Base-by-base conservation (phyloP, 1,140 invertebrate genomes). In the Aethina tumida region DNA sequence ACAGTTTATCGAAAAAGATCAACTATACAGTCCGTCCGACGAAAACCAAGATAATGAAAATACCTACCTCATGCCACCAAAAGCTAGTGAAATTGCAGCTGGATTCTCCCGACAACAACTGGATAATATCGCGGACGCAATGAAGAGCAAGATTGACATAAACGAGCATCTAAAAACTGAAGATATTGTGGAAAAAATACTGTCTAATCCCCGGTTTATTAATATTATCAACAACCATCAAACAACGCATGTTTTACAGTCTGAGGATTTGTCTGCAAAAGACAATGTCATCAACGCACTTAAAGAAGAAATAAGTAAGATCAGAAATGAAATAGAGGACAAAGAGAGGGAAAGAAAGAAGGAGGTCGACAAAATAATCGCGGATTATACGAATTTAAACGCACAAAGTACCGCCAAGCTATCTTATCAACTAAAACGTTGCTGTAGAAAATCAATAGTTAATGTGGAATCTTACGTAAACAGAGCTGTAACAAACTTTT, bases 281-380 rank as follows among this genome's bases (percentile, higher is more conserved):
- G 28, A 35, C 2, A 20, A 30, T 25, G 12, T 7, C 12, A 63
- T 69, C 5, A 57, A 65, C 12, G 39, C 21, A 28, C 24, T 70
- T 1, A 56, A 60, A 15, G 45, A 49, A 10, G 65, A 70, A 47
- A 60, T 70, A 6, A 51, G 59, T 2, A 60, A 58, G 18, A 57
- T 70, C 4, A 67, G 66, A 37, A 43, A 55, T 10, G 55, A 67
- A 5, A 49, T 67, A 1, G 44, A 50, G 2, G 51, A 61, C 7
- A 59, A 55, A 19, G 52, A 65, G 31, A 48, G 58, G 9, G 46
- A 59, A 1, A 59, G 62, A 35, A 39, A 37, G 5, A 57, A 63
- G 41, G 36, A 41, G 26, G 12, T 47, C 7, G n/a, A 37, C 13
- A 21, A 34, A n/a, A 55, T 64, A 20, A 34, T 60, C 1, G 14